Evolutionary conservation across 1,140 invertebrate genomes (phyloP), one percentile per base, ranked within the genome.

Genomic region (Lepidurus arcticus): DNA sequence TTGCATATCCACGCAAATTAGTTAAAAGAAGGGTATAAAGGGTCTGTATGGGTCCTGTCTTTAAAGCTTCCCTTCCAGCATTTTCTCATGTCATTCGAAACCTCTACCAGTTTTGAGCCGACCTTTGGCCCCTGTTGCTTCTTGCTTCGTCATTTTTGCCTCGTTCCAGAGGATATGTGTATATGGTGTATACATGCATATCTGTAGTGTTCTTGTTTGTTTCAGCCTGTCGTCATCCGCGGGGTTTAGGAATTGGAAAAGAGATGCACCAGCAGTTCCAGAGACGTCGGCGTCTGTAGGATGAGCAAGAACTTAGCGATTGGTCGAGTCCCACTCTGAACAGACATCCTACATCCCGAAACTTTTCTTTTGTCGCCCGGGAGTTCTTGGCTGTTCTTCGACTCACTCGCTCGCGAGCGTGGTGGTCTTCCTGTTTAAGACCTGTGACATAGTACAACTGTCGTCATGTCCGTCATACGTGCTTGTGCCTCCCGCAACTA

Each of bases 141-240:
- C 53, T 65, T 65, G 53, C 53, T 65, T 65, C 53, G 53, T 65
- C 53, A 65, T 65, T 65, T 65, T 65, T 65, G 53, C 53, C 53
- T 65, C 53, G 21, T 65, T 65, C 53, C 21, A 13, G 53, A 65
- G 16, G 53, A 21, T 65, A n/a, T 65, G 53, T 13, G 47, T 65
- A 7, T 13, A 65, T 13, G 13, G 47, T 65, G 34, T 65, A 21
- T 65, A 21, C 16, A 16, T 65, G 53, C 21, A 65, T 65, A 65
- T 65, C 53, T 65, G 16, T 13, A n/a, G 21, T 65, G 53, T 21
- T 34, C 53, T 65, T 65, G 53, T 65, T 65, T 65, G 53, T 65
- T 65, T 65, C 53, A 65, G 53, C 53, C 13, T 65, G 53, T 65
- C 53, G 53, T 65, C 53, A 65, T 65, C 53, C 53, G 1, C 53